These are phyloP conservation scores for Cosmia trapezina DNA, from an alignment of 2,888 invertebrate genomes.

Conservation along the genomic window DNA sequence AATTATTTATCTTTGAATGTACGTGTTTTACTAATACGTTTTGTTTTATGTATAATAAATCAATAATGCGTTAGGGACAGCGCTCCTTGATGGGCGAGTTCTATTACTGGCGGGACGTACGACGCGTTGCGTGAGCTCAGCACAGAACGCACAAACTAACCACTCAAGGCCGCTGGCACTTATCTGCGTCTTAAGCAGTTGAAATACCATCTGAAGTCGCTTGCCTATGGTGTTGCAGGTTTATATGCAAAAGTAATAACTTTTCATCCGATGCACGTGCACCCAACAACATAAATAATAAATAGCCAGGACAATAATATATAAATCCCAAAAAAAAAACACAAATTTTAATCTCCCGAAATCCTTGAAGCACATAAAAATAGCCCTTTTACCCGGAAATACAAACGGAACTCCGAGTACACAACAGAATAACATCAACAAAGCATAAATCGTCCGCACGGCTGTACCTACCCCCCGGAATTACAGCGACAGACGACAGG, in stretches of 20 bases:
- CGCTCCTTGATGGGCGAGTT: no score
- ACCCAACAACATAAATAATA: conserved; percentile 4
- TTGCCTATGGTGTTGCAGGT: background rate
- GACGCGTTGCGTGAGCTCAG: no score
- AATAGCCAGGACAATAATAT: background rate
- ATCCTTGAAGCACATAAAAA: conserved; percentile 46
- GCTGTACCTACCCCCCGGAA: conserved; percentile 25
- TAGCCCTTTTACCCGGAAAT: conserved; percentile 36
- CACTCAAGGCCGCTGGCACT: no score
- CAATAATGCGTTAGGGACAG: no score
- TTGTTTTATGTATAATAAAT: no score
- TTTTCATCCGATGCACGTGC: background rate
- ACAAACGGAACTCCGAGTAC: conserved; percentile 37
- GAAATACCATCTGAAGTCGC: background rate
- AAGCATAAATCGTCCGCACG: conserved; percentile 52
- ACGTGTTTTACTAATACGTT: no score
- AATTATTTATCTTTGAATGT: no score
- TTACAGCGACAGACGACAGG: conserved; percentile 46
- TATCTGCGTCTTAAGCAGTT: background rate
- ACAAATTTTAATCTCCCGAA: conserved; percentile 4
- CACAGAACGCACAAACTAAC: no score
- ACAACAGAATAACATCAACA: conserved; percentile 52
- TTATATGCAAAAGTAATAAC: background rate
- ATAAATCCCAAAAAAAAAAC: conserved; percentile 27
- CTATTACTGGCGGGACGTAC: no score